These are phyloP conservation scores for Todiramphus saurophagus DNA, from an alignment of 2,113 vertebrate species.

Conservation along the genomic window DNA sequence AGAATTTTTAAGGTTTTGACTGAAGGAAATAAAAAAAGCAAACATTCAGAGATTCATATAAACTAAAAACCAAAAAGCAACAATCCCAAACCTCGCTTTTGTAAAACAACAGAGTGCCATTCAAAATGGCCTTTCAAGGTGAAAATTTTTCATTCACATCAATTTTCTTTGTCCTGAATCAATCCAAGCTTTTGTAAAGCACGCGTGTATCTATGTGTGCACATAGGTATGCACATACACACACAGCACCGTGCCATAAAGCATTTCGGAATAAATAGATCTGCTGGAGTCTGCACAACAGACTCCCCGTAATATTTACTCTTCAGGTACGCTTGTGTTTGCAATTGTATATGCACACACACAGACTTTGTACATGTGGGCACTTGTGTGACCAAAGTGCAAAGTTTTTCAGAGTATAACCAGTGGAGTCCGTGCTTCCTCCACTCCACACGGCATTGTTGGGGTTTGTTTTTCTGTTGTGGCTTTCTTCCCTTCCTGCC, in stretches of 20 bases:
- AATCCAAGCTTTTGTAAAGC: slow-evolving; percentile 63
- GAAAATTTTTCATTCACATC: slow-evolving; percentile 53
- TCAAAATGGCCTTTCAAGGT: slow-evolving; percentile 58
- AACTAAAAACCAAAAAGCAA: neutral
- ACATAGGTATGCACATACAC: neutral
- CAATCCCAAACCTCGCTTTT: slow-evolving; percentile 19
- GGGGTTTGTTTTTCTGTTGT: neutral
- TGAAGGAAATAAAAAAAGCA: slow-evolving; percentile 39
- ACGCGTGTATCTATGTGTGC: neutral
- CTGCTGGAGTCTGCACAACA: slow-evolving; percentile 43
- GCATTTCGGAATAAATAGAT: slow-evolving; percentile 69
- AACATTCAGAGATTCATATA: slow-evolving; percentile 56
- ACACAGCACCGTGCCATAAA: slow-evolving; percentile 42
- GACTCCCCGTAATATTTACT: slow-evolving; percentile 57
- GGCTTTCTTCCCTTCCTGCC: neutral
- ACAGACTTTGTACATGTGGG: slow-evolving; percentile 73
- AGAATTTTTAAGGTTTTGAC: slow-evolving; percentile 37
- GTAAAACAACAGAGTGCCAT: slow-evolving; percentile 63
- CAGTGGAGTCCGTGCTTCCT: slow-evolving; percentile 19
- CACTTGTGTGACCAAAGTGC: slow-evolving; percentile 77
- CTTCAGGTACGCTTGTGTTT: slow-evolving; percentile 56
- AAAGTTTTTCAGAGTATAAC: slow-evolving; percentile 66
- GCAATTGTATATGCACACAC: slow-evolving; percentile 49
- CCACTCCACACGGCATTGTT: slow-evolving; percentile 1
- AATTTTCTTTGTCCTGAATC: slow-evolving; percentile 64